Evolutionary conservation across 2,888 invertebrate species (phyloP).

Genomic region (Blastobasis adustella): DNA sequence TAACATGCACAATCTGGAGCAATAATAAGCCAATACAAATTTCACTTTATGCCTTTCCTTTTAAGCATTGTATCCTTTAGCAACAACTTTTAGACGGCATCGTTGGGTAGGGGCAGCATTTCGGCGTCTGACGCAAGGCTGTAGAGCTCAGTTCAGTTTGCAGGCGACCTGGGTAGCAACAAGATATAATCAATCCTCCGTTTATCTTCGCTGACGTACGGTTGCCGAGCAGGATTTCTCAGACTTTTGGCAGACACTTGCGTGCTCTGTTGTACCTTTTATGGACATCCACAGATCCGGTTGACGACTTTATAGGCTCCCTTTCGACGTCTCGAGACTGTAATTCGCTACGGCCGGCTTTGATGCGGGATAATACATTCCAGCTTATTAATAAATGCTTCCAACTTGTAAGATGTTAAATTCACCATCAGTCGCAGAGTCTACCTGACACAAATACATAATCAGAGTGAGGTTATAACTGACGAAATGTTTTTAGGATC

Average conservation of each 20-base stretch:
- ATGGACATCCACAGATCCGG: conserved; percentile 24
- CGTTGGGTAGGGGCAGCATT: conserved; percentile 11
- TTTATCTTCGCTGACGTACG: conserved; percentile 28
- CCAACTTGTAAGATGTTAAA: too few species aligned
- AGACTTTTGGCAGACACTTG: conserved; percentile 32
- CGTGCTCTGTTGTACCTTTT: conserved; percentile 23
- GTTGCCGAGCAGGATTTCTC: conserved; percentile 33
- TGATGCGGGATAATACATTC: too few species aligned
- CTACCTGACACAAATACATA: too few species aligned
- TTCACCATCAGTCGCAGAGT: too few species aligned
- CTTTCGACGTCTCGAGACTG: too few species aligned
- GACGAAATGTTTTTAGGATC: not conserved
- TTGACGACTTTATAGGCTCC: conserved; percentile 24
- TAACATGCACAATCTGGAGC: conserved; percentile 25
- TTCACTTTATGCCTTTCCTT: conserved; percentile 14
- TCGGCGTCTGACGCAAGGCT: conserved; percentile 14
- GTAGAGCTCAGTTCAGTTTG: conserved; percentile 25
- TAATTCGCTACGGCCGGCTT: too few species aligned
- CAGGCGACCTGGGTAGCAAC: conserved; percentile 30
- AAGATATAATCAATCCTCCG: conserved; percentile 32
- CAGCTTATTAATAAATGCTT: too few species aligned
- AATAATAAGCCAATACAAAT: conserved; percentile 13
- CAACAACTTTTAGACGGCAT: conserved; percentile 9
- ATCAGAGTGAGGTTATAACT: too few species aligned
- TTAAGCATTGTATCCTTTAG: conserved; percentile 24